Base-by-base conservation (phyloP, 2,797 vertebrate genomes). In the Pseudochromis fuscus region DNA sequence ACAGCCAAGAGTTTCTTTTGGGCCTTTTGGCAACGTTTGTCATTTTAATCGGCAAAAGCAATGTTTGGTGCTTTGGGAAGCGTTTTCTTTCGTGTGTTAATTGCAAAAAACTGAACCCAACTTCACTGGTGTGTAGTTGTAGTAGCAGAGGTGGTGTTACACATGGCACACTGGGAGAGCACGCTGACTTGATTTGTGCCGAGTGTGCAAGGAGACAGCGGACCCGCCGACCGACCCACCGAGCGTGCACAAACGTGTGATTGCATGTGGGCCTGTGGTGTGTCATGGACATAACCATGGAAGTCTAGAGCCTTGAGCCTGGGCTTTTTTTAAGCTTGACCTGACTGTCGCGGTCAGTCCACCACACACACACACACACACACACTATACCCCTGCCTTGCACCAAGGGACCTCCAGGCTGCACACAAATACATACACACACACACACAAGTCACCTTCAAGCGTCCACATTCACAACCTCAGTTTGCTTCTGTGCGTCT, bases 271-370 rank as follows among this genome's bases (percentile, higher is more conserved):
- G 62, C 44, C 56, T 4, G 7, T 61, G 69, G 75, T 84, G 74
- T 84, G 84, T 87, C 82, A 87, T 40, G 57, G 40, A 58, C 59
- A 44, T 81, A 81, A 64, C 59, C 67, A 61, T 71, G 42, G 72
- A 75, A 52, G 78, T 75, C 68, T 49, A 11, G 62, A 79, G 88
- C 88, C 79, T 35, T 49, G 75, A 70, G 86, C 73, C 52, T 25
- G 46, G 42, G 68, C 67, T 84, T 83, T 89, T 83, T 89, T 79
- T 75, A 80, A 84, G 83, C 82, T 79, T 80, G 82, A 89, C 88
- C 79, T 74, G 59, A 84, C 67, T 40, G 69, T 67, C 18, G 46
- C 76, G 77, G 79, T 59, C 66, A 72, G 63, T 49, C 63, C 65
- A 53, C 65, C 66, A 27, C 69, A 58, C 51, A 71, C 46, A 58